Conservation (phyloP, 1,140 invertebrate genomes). For the Gryllus bimaculatus region DNA sequence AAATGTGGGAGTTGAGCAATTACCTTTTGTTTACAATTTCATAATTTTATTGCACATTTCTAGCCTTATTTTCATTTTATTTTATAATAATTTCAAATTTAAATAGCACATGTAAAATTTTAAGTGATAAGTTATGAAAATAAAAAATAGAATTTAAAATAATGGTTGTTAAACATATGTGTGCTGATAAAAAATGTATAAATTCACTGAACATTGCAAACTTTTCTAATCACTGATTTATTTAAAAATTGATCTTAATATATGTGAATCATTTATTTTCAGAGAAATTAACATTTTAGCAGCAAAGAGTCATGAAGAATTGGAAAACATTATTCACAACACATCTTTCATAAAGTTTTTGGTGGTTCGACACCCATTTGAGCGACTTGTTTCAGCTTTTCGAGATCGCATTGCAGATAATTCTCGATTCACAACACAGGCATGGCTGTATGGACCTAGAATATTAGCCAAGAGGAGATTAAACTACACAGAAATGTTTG, state of each 20-base stretch:
- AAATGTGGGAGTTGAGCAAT: background rate
- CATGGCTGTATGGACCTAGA: slow-evolving; percentile 34
- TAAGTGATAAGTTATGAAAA: too few relatives aligned
- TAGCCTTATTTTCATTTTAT: slow-evolving; percentile 17
- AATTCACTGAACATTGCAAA: too few relatives aligned
- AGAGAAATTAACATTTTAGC: slow-evolving; percentile 32
- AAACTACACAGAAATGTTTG: slow-evolving; percentile 31
- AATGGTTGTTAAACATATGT: too few relatives aligned
- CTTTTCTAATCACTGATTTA: too few relatives aligned
- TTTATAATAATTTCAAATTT: slow-evolving; percentile 11
- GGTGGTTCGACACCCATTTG: slow-evolving; percentile 41
- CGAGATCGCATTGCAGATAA: slow-evolving; percentile 41
- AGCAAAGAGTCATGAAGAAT: slow-evolving; percentile 26
- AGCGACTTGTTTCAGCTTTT: slow-evolving; percentile 41
- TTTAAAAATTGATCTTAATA: too few relatives aligned
- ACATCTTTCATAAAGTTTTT: slow-evolving; percentile 34
- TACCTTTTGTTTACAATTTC: background rate
- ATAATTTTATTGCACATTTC: background rate
- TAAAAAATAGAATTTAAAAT: too few relatives aligned
- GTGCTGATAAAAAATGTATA: too few relatives aligned
- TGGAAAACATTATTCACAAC: slow-evolving; percentile 27
- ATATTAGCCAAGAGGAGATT: slow-evolving; percentile 36
- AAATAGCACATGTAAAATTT: background rate
- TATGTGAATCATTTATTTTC: background rate
- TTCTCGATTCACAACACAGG: slow-evolving; percentile 33